A percentile compares a stretch with the other conserved stretches of the same genome.
Conservation (phyloP, 2,113 vertebrate genomes). For the Charina bottae region DNA sequence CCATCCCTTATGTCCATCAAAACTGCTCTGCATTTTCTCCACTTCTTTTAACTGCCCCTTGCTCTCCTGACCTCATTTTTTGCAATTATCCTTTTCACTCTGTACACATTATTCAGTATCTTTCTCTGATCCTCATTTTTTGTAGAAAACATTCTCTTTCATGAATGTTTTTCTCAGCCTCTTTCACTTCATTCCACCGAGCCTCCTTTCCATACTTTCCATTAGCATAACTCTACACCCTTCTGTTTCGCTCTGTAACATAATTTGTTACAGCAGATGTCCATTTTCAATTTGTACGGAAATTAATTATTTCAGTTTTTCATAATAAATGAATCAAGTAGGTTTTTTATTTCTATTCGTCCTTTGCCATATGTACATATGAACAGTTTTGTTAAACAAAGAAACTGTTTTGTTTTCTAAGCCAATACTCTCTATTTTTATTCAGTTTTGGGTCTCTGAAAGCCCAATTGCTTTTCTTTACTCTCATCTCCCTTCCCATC, state of each 20-base stretch:
- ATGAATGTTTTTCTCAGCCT: not conserved
- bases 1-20: not conserved
- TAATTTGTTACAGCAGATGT: not conserved
- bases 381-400: not conserved
- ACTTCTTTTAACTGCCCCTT: too few relatives aligned
- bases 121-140: not conserved
- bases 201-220: not conserved
- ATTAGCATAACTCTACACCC: not conserved
- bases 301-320: not conserved
- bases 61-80: too few relatives aligned
- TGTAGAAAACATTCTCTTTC: not conserved
- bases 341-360: not conserved
- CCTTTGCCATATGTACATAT: not conserved
- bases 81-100: not conserved
- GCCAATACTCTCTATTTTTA: not conserved
- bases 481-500: not conserved
- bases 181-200: not conserved
- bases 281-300: not conserved
- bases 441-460: not conserved
- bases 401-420: not conserved
- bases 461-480: not conserved
- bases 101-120: not conserved
- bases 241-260: not conserved
- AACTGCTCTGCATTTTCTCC: too few relatives aligned
- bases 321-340: not conserved